phyloP scores from a whole-genome alignment of 2,797 vertebrate species.

The Potorous gilbertii region DNA sequence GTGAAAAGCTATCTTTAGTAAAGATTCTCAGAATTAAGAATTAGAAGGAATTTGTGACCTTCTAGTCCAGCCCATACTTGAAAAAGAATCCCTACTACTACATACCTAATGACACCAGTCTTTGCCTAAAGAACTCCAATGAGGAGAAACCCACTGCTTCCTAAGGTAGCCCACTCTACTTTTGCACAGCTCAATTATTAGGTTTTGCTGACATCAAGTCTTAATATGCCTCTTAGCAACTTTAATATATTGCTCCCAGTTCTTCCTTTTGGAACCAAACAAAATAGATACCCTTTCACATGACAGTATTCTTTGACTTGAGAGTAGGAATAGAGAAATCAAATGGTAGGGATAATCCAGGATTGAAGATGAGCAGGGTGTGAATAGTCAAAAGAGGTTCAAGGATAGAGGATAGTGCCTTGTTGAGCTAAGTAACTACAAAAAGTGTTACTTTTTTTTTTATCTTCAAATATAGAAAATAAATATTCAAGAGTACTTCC shows the following conservation, averaged over 20 bases:
- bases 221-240: not conserved
- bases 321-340: not conserved
- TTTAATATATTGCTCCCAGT: not conserved
- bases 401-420: not conserved
- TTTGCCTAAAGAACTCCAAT: not conserved
- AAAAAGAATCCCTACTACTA: not conserved
- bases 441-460: conserved; percentile 66
- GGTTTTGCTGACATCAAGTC: not conserved
- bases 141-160: not conserved
- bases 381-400: not conserved
- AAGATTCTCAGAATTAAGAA: not conserved
- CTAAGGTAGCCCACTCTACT: not conserved
- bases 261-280: not conserved
- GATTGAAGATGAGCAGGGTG: not conserved
- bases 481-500: conserved; percentile 96
- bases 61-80: not conserved
- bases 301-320: not conserved
- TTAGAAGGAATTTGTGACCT: not conserved
- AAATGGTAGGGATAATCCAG: not conserved
- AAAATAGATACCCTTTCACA: not conserved
- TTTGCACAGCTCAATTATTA: not conserved
- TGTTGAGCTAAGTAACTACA: conserved; percentile 62
- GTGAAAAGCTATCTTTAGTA: not conserved
- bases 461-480: conserved; percentile 89
- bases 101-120: not conserved